Conservation (phyloP, 1,140 invertebrate genomes). For the Drosophila subobscura region DNA sequence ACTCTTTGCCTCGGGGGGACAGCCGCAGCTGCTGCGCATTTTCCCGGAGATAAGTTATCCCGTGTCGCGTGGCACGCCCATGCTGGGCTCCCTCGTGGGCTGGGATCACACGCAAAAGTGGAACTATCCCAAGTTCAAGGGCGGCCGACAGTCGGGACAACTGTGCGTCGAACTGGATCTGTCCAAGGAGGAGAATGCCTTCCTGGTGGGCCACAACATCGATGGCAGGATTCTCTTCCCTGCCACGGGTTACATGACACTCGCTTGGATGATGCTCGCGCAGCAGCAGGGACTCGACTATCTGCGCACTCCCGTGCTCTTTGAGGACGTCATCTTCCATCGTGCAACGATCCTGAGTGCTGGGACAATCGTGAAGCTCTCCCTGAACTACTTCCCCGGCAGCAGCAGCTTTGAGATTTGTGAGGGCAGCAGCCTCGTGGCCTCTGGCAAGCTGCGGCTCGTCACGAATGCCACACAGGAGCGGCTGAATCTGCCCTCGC, state of each 20-base stretch:
- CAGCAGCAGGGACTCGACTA: constrained; percentile 90
- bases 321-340: constrained; percentile 95
- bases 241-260: constrained; percentile 97
- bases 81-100: constrained; percentile 91
- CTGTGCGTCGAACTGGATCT: constrained; percentile 91
- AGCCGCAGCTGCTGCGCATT: constrained; percentile 89
- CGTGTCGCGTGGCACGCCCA: constrained; percentile 93
- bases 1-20: constrained; percentile 91
- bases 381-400: constrained; percentile 94
- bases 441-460: constrained; percentile 89
- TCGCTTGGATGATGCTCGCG: constrained; percentile 97
- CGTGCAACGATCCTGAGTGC: constrained; percentile 94
- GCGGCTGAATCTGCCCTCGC: constrained; percentile 83
- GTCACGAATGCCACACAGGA: constrained; percentile 87
- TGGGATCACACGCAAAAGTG: constrained; percentile 96
- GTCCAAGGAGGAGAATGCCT: constrained; percentile 89
- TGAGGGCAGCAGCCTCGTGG: constrained; percentile 92
- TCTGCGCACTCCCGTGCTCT: constrained; percentile 91
- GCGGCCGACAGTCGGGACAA: constrained; percentile 85
- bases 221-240: constrained; percentile 97
- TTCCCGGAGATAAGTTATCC: constrained; percentile 91
- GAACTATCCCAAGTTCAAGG: constrained; percentile 89
- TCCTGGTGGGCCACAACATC: constrained; percentile 93
- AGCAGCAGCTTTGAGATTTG: constrained; percentile 96
- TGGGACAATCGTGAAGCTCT: constrained; percentile 91